Percentiles rank a stretch among this genome's conserved stretches.
These are phyloP conservation scores for Cecropterus lyciades DNA, from an alignment of 1,140 invertebrate genomes.

Conservation along the genomic window DNA sequence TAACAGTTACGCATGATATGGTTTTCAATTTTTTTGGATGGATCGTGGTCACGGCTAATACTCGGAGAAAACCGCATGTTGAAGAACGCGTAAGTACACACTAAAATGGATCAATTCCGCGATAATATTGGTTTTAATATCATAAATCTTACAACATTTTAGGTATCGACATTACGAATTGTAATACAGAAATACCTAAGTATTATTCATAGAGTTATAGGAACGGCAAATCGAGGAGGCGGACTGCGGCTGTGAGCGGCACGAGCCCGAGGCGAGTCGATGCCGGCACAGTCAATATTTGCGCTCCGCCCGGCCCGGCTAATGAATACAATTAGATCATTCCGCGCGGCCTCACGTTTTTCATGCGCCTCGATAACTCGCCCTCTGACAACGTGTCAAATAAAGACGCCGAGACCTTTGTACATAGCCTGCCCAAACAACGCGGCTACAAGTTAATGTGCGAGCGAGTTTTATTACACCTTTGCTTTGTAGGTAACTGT, in stretches of 20 bases:
- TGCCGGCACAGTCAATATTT: slow-evolving; percentile 75
- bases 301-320: slow-evolving; percentile 68
- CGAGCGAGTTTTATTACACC: slow-evolving; percentile 16
- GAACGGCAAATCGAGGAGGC: slow-evolving; percentile 4
- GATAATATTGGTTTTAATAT: too few relatives aligned
- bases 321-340: slow-evolving; percentile 84
- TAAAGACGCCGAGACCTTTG: slow-evolving; percentile 60
- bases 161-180: too few relatives aligned
- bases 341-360: slow-evolving; percentile 80
- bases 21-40: too few relatives aligned
- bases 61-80: too few relatives aligned
- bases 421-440: slow-evolving; percentile 58
- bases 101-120: too few relatives aligned
- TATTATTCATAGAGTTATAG: not conserved
- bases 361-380: slow-evolving; percentile 70
- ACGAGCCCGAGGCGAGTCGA: slow-evolving; percentile 51
- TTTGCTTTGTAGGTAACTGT: not conserved
- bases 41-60: too few relatives aligned
- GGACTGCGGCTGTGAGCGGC: slow-evolving; percentile 44
- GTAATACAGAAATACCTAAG: not conserved
- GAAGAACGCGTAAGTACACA: too few relatives aligned
- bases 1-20: too few relatives aligned
- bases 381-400: slow-evolving; percentile 68
- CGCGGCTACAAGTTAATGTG: slow-evolving; percentile 11
- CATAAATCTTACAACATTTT: too few relatives aligned